Evolutionary conservation across 2,113 vertebrate species (phyloP).

Genomic region (Oophaga pumilio): DNA sequence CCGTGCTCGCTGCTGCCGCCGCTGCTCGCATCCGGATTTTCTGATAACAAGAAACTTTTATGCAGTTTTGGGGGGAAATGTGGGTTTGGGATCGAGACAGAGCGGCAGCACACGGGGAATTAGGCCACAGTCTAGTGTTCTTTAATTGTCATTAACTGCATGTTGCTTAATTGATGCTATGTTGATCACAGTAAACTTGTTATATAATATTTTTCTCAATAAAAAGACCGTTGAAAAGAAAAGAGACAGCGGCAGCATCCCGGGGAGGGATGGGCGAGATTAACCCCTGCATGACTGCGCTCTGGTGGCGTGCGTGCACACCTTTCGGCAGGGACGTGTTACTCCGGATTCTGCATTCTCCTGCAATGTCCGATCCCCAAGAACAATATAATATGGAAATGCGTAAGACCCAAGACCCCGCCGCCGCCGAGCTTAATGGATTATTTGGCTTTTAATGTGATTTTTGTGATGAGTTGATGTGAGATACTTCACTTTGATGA

Average conservation of each 20-base stretch:
- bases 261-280: no score
- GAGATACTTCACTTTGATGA: not conserved
- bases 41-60: constrained; percentile 44
- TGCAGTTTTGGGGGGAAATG: not conserved
- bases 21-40: constrained; percentile 41
- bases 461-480: not conserved
- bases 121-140: no score
- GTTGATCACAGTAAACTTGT: no score
- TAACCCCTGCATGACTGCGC: no score
- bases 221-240: no score
- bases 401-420: not conserved
- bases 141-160: not conserved
- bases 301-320: not conserved
- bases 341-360: not conserved
- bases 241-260: not conserved
- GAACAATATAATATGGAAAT: not conserved
- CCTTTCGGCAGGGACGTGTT: not conserved
- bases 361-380: not conserved
- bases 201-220: no score
- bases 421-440: not conserved
- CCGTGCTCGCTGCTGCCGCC: no score
- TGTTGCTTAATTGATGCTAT: no score
- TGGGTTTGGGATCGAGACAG: not conserved
- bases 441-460: not conserved
- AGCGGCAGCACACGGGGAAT: no score